Percentiles rank a stretch among this genome's conserved stretches.
phyloP scores from a whole-genome alignment of 2,113 vertebrate species.

The Heterotis niloticus region DNA sequence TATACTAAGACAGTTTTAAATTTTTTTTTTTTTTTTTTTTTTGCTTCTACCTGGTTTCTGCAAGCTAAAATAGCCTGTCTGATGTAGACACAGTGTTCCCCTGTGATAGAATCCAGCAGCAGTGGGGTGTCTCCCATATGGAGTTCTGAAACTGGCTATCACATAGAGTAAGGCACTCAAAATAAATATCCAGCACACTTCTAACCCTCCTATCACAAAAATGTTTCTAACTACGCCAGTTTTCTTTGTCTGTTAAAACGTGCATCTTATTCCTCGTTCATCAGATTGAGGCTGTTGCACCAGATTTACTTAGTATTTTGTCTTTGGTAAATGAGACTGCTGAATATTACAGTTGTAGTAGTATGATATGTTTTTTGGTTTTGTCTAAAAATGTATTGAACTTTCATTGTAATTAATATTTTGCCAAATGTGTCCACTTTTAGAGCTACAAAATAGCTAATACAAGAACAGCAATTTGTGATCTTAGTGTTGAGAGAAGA shows the following conservation, averaged over 20 bases:
- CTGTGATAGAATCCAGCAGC: slow-evolving; percentile 34
- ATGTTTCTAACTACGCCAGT: slow-evolving; percentile 35
- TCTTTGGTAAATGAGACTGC: not conserved
- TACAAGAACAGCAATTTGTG: too few relatives aligned
- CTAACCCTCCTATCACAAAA: slow-evolving; percentile 50
- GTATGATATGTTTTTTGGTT: too few relatives aligned
- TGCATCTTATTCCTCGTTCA: not conserved
- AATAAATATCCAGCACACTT: slow-evolving; percentile 56
- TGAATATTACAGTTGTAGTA: too few relatives aligned
- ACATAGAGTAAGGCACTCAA: slow-evolving; percentile 50
- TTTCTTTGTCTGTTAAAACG: slow-evolving; percentile 35
- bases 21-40: too few relatives aligned
- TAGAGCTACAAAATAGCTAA: too few relatives aligned
- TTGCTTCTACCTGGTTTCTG: not conserved
- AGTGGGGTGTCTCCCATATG: slow-evolving; percentile 36
- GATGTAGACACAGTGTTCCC: slow-evolving; percentile 35
- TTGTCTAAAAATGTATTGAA: too few relatives aligned
- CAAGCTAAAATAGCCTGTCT: slow-evolving; percentile 16
- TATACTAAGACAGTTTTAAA: too few relatives aligned
- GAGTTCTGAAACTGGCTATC: slow-evolving; percentile 38
- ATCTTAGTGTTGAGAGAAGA: too few relatives aligned
- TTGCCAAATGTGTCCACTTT: too few relatives aligned
- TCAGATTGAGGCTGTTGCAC: not conserved
- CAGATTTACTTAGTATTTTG: not conserved
- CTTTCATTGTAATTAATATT: too few relatives aligned